These are phyloP conservation scores for Bugula neritina DNA, from an alignment of 2,888 invertebrate genomes.

Conservation along the genomic window DNA sequence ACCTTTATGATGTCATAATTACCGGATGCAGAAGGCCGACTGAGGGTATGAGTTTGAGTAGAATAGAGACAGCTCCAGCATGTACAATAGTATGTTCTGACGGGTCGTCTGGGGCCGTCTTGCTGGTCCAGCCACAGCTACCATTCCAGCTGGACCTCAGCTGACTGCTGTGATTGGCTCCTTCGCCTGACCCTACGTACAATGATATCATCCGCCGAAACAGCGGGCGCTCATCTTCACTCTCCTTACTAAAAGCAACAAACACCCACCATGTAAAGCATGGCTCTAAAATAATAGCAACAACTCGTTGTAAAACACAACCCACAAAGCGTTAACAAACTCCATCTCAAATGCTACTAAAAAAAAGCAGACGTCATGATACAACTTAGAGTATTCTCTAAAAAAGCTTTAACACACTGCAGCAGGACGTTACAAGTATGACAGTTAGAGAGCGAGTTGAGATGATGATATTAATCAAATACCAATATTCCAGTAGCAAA, in stretches of 20 bases:
- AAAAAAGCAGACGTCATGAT: too few species aligned
- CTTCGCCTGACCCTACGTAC: neutral
- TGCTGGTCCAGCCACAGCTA: neutral
- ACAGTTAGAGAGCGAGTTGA: too few species aligned
- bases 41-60: slow-evolving; percentile 73
- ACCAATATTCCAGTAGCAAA: too few species aligned
- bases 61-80: slow-evolving; percentile 77
- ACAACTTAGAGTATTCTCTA: too few species aligned
- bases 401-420: too few species aligned
- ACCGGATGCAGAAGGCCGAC: neutral
- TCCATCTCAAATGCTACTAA: too few species aligned
- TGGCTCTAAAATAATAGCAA: too few species aligned
- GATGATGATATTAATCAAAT: too few species aligned
- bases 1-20: neutral
- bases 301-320: neutral
- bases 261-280: too few species aligned
- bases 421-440: too few species aligned
- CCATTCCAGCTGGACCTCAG: slow-evolving; percentile 25
- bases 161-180: neutral
- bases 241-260: neutral
- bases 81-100: slow-evolving; percentile 71
- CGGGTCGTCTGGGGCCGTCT: neutral
- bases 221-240: neutral
- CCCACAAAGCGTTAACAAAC: too few species aligned
- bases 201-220: slow-evolving; percentile 4